Conservation (phyloP, 1,140 invertebrate genomes). For the Zaprionus gabonicus region DNA sequence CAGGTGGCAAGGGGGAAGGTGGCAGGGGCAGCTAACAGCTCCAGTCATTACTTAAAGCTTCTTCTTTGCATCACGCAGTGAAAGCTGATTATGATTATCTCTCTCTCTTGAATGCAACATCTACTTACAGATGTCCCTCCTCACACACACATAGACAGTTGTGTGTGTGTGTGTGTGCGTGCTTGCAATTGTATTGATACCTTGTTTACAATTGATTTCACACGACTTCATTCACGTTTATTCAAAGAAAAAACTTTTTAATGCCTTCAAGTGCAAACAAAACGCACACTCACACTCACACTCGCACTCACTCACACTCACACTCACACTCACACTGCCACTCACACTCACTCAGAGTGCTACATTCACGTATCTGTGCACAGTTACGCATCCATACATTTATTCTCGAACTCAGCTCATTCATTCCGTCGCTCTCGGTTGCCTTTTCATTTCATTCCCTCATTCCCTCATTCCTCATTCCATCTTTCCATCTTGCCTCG, state of each 20-base stretch:
- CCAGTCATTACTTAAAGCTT: not conserved
- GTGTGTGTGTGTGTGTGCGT: slow-evolving; percentile 22
- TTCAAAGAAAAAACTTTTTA: slow-evolving; percentile 76
- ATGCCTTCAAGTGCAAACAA: slow-evolving; percentile 75
- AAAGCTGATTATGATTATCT: slow-evolving; percentile 72
- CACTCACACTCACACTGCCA: not conserved
- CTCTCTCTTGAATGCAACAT: slow-evolving; percentile 38
- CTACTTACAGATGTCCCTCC: slow-evolving; percentile 11
- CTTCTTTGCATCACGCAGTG: not conserved
- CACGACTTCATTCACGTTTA: slow-evolving; percentile 75
- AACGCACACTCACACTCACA: slow-evolving; percentile 28
- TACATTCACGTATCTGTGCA: slow-evolving; percentile 20
- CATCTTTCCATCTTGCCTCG: slow-evolving; percentile 21
- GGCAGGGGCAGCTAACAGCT: not conserved
- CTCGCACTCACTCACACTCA: slow-evolving; percentile 27
- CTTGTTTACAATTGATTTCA: slow-evolving; percentile 78
- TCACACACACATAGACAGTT: slow-evolving; percentile 11
- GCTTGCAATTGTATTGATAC: slow-evolving; percentile 71
- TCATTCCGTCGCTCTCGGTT: slow-evolving; percentile 36
- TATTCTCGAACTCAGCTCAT: slow-evolving; percentile 31
- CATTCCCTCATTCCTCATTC: slow-evolving; percentile 15
- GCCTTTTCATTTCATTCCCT: slow-evolving; percentile 24
- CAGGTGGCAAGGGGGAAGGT: not conserved
- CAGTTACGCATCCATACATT: slow-evolving; percentile 22
- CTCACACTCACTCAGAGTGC: slow-evolving; percentile 28